Evolutionary conservation across 2,888 invertebrate species (phyloP), one percentile per base, ranked within the genome.

Genomic region (Cheilosia urbana): DNA sequence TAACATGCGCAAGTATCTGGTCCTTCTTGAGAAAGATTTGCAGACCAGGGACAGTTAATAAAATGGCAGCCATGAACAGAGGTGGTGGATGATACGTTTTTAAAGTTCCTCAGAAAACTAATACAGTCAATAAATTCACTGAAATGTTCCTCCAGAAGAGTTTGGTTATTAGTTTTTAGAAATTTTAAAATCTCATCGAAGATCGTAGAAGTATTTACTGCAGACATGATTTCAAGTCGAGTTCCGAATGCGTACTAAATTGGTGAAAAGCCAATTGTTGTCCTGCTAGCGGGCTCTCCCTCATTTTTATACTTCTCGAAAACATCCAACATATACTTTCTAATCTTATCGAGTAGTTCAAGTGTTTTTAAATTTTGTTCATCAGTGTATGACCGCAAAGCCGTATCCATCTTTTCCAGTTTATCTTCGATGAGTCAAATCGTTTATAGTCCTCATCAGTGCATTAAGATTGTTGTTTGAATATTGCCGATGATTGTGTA

Each of bases 1-100:
- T 68, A 68, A 15, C 42, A 42, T 42, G 42, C 42, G 42, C 68
- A 57, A 19, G 58, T 49, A 40, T 58, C 69, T n/a, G 58, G 69
- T 13, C 45, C 69, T 15, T 55, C 66, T 11, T 37, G 27, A 15
- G 49, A 63, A 13, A 17, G 11, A 49, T 63, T 49, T 13, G 47
- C 19, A 40, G 66, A 66, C 53, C 66, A 66, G 2, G 53, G 24
- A n/a, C 53, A 66, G 11, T 51, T 66, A 5, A 15, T 7, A 30
- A 42, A 68, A 55, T 68, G 27, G 15, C 68, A 68, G 11, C 68
- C 68, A 27, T 68, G n/a, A 24, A 4, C 11, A 40, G 66, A 55
- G 0, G 9, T 27, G 4, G 17, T 27, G 21, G 4, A 60, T 5
- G 47, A 47, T 6, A 62, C n/a, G 62, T 47, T 62, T 19, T 47